Evolutionary conservation across 2,888 invertebrate genomes (phyloP), one percentile per base, ranked within the genome.

Genomic region (Cataglyphis cursor): DNA sequence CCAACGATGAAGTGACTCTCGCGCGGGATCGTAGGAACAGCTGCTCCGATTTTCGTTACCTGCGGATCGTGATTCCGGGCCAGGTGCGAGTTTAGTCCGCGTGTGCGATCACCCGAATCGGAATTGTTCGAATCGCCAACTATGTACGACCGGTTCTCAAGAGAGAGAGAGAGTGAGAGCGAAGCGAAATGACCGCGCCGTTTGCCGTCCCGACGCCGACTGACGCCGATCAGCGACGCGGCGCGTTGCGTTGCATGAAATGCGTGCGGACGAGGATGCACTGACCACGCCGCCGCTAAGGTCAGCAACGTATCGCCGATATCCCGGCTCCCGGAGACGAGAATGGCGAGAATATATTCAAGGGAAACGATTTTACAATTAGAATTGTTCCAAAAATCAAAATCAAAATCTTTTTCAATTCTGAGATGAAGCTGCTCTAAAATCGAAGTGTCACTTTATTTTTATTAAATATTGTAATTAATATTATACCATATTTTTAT

Each of bases 171-270:
- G 35, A 35, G 35, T n/a, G n/a, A 28, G 28, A 2, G 2, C 1
- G 5, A 41, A 10, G 0, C 64, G 41, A 57, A 82, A 48, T 21
- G 62, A 83, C 88, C 88, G 84, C 82, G 12, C 88, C 10, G 81
- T 65, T 76, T 81, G 88, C 81, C 89, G 87, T 84, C 87, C 70
- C 83, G 81, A 87, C 87, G 66, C 84, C 87, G 88, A 89, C 89
- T 89, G 88, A 76, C 83, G 72, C 35, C 85, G 41, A 73, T 41
- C 31, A 66, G 31, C 73, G 76, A 48, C 81, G 86, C 86, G 65
- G 75, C 61, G 78, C 82, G 82, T 76, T 80, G 57, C 66, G 74
- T 61, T 72, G 31, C 35, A 6, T 35, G 35, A 5, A 35, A 35
- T 35, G 35, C 35, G 72, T 85, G 66, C 38, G 70, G 81, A 76